A percentile compares a stretch with the other conserved stretches of the same genome.
These are phyloP conservation scores for Miichthys miiuy DNA, from an alignment of 2,797 vertebrate species.

Conservation along the genomic window DNA sequence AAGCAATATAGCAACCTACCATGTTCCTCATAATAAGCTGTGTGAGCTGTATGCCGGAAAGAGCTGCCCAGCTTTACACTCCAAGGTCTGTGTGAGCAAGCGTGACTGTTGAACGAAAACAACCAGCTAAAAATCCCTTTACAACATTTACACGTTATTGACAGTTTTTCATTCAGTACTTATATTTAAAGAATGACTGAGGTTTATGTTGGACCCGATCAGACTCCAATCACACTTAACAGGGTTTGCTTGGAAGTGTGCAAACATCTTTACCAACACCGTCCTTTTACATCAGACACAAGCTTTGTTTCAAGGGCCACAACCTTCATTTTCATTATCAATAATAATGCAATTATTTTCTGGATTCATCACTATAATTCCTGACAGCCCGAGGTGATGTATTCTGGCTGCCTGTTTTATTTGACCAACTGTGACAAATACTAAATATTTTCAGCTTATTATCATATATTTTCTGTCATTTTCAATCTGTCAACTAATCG, in stretches of 20 bases:
- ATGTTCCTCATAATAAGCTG: neutral
- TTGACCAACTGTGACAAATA: neutral
- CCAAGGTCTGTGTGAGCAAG: neutral
- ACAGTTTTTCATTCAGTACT: neutral
- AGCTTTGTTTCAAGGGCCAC: neutral
- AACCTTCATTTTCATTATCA: neutral
- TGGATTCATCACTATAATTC: neutral
- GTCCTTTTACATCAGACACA: neutral
- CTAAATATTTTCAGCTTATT: neutral
- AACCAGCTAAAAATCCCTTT: neutral
- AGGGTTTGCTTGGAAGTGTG: neutral
- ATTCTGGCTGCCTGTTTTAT: neutral
- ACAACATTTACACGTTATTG: neutral
- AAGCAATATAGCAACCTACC: conserved; percentile 1
- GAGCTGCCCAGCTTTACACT: neutral
- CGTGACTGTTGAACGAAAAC: neutral
- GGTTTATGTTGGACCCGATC: neutral
- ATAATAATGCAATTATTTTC: neutral
- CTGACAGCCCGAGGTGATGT: too few relatives aligned
- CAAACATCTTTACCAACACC: neutral
- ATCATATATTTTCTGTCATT: neutral
- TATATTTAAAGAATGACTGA: neutral
- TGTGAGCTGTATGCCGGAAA: neutral
- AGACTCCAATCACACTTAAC: neutral
- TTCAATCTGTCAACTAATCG: neutral